Conservation (phyloP, 2,797 vertebrate genomes). For the Phoebastria nigripes region DNA sequence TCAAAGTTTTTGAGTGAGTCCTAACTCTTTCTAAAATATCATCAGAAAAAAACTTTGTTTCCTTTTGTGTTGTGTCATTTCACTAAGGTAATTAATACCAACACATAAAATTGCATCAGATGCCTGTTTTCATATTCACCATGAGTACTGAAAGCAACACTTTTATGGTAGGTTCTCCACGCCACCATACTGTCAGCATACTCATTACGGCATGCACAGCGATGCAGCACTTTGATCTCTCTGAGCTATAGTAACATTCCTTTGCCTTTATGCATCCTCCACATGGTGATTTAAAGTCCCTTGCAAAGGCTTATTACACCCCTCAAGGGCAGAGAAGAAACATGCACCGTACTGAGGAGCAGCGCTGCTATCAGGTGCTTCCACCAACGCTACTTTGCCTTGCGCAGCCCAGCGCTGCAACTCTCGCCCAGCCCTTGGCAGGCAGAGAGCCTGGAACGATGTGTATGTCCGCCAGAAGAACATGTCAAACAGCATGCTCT, state of each 20-base stretch:
- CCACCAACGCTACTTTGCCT: not conserved
- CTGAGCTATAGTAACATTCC: not conserved
- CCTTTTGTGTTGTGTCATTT: not conserved
- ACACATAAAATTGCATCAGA: not conserved
- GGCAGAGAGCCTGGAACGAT: not conserved
- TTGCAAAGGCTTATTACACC: not conserved
- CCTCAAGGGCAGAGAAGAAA: not conserved
- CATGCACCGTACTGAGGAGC: not conserved
- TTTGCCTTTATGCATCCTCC: not conserved
- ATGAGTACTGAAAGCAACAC: not conserved
- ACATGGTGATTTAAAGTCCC: not conserved
- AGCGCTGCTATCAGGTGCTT: not conserved
- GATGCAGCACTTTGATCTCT: not conserved
- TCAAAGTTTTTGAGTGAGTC: conserved; percentile 4
- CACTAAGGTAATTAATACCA: conserved; percentile 1
- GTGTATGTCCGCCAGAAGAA: not conserved
- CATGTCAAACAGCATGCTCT: not conserved
- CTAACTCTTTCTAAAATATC: not conserved
- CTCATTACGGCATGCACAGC: rapidly evolving
- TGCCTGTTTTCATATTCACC: not conserved
- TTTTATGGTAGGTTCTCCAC: not conserved
- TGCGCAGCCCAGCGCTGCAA: not conserved
- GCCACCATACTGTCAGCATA: rapidly evolving
- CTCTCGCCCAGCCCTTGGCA: not conserved
- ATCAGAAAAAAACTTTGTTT: not conserved